Evolutionary conservation across 2,888 invertebrate species (phyloP), one percentile per base, ranked within the genome.

Genomic region (Electrophaes corylata): DNA sequence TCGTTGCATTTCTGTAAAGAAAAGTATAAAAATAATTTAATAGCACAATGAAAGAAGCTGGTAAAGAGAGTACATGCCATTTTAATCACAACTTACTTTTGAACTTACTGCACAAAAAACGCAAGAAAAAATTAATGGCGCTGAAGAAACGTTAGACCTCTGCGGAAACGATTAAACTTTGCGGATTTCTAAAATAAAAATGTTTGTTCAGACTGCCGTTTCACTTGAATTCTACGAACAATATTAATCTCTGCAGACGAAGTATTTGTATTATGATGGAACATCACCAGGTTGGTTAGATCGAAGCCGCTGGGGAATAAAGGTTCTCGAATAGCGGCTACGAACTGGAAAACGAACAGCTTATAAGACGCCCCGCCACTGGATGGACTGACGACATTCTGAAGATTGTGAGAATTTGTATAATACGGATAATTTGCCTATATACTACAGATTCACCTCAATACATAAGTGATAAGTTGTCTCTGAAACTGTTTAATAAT

Each of bases 31-130:
- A 41, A 12, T 20, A 41, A 41, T 41, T 41, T 20, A 43, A 10
- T 12, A 12, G 23, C 10, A 23, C 8, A n/a, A 1, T 12, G 23
- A 23, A 14, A 26, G 12, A 43, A 43, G 14, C 43, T 43, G 26
- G 23, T 26, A 26, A 23, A 43, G 26, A 14, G 6, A n/a, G 12
- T 20, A 20, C 5, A 20, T 20, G 41, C 41, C 20, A 41, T 41
- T 41, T 20, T 41, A 41, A 41, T 41, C 19, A 43, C n/a, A 43
- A 43, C 43, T 23, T 43, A 43, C 20, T 26, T 43, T 41, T 20
- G 20, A 41, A 41, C 41, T 26, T 43, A 10, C 20, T n/a, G 20
- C 43, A 43, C 26, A 43, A 43, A 41, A 43, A 19, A 18, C 0
- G 41, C 37, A 37, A 37, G 41, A 20, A 43, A 40, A 26, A 43